Evolutionary conservation across 2,113 vertebrate species (phyloP).

Genomic region (Mugil cephalus): DNA sequence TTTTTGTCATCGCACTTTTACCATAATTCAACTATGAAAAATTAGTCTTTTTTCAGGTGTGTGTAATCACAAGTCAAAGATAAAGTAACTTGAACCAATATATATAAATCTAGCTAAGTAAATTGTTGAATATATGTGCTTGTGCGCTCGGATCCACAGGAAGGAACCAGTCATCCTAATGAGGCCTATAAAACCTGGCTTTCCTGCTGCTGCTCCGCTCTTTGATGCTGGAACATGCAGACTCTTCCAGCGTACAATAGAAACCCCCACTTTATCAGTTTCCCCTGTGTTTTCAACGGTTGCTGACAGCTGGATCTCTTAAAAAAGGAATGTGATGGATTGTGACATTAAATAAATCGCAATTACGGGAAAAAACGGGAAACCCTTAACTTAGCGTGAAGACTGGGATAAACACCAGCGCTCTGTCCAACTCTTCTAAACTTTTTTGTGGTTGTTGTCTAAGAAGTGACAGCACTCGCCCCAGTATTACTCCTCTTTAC

Average conservation of each 20-base stretch:
- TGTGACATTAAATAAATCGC: no score
- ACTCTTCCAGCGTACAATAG: not conserved
- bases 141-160: constrained; percentile 46
- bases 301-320: not conserved
- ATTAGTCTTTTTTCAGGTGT: not conserved
- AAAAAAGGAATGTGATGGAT: not conserved
- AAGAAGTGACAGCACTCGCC: no score
- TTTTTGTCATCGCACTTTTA: no score
- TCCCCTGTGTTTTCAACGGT: not conserved
- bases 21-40: not conserved
- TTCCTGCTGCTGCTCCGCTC: constrained; percentile 53
- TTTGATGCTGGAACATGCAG: constrained; percentile 53
- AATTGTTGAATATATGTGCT: constrained; percentile 26
- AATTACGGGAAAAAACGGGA: not conserved
- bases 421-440: not conserved
- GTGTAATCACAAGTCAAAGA: no score
- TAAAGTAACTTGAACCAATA: not conserved
- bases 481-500: no score
- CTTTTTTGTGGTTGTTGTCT: no score
- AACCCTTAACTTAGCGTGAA: not conserved
- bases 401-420: not conserved
- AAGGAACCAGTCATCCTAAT: constrained; percentile 56
- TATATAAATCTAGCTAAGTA: not conserved
- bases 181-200: constrained; percentile 61
- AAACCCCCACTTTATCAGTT: not conserved